Evolutionary conservation across 2,113 vertebrate genomes (phyloP), one percentile per base, ranked within the genome.

Genomic region (Beaufortia kweichowensis): DNA sequence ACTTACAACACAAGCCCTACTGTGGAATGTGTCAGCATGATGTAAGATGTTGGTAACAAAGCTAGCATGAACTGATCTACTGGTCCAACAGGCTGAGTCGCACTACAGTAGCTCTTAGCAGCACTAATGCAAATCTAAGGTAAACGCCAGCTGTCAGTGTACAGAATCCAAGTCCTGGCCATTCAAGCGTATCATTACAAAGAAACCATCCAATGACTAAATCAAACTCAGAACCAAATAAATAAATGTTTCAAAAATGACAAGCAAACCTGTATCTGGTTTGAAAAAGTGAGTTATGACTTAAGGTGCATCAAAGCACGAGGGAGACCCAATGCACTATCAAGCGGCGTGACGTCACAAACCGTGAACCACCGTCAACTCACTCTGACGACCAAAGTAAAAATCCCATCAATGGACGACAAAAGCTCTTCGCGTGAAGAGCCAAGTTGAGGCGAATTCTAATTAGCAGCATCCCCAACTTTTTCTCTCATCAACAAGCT

Each of bases 11-110:
- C 65, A 15, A 64, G 46, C 68, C 23, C 33, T 73, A 65, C 29
- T 43, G 33, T 76, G 74, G 59, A 81, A 65, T 78, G 64, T 77
- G 65, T 72, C 75, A 77, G 72, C 75, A 64, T 77, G 74, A 66
- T 72, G 73, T 71, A 68, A 80, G 64, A 64, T 28, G 43, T 56
- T 19, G 53, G 65, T 70, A 61, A 68, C 64, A 81, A 76, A 64
- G 66, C 73, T 71, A 39, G 57, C 60, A 56, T 28, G 56, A 76
- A 71, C 35, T 66, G 39, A 65, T 59, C 66, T 70, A 77, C 74
- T 77, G 60, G 74, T 72, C 75, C 63, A 65, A 81, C 74, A 59
- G 68, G 66, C 59, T 72, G 57, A 61, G 57, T 72, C 9, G 39
- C 70, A 73, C 70, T 46, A 61, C 35, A 15, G 39, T 19, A 73